phyloP scores from a whole-genome alignment of 2,888 invertebrate genomes.

The Cybosia mesomella region DNA sequence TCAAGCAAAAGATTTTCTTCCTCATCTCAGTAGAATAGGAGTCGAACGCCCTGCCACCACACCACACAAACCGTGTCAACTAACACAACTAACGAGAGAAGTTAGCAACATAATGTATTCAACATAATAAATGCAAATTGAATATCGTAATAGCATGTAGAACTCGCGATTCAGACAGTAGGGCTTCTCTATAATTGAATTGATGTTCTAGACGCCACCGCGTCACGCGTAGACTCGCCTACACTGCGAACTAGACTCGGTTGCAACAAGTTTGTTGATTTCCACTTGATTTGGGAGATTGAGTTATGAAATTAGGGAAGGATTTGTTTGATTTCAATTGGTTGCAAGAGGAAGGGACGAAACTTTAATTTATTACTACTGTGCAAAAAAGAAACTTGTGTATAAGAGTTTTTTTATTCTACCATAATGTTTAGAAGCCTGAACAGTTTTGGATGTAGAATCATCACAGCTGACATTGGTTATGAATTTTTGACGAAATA shows the following conservation, averaged over 20 bases:
- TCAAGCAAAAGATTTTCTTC: too few species aligned
- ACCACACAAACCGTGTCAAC: neutral
- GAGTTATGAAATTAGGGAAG: conserved; percentile 9
- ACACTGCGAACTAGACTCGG: conserved; percentile 12
- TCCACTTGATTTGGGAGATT: conserved; percentile 23
- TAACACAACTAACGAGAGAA: neutral
- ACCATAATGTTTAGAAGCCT: neutral
- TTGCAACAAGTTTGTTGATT: conserved; percentile 24
- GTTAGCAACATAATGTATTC: conserved; percentile 5
- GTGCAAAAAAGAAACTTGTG: too few species aligned
- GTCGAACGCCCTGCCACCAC: too few species aligned
- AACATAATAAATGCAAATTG: conserved; percentile 29
- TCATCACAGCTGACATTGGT: too few species aligned
- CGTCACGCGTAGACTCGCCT: conserved; percentile 8
- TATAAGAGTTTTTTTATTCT: neutral
- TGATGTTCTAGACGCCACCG: conserved; percentile 33
- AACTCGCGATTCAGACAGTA: conserved; percentile 40
- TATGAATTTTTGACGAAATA: too few species aligned
- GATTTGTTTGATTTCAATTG: neutral
- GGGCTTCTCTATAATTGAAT: conserved; percentile 37
- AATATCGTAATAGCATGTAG: conserved; percentile 35
- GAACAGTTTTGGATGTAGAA: too few species aligned
- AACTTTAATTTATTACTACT: neutral
- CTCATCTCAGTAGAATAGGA: too few species aligned
- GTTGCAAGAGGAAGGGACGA: neutral